Percentiles rank a stretch among this genome's conserved stretches.
Conservation (phyloP, 2,797 vertebrate genomes). For the Holocentrus rufus region DNA sequence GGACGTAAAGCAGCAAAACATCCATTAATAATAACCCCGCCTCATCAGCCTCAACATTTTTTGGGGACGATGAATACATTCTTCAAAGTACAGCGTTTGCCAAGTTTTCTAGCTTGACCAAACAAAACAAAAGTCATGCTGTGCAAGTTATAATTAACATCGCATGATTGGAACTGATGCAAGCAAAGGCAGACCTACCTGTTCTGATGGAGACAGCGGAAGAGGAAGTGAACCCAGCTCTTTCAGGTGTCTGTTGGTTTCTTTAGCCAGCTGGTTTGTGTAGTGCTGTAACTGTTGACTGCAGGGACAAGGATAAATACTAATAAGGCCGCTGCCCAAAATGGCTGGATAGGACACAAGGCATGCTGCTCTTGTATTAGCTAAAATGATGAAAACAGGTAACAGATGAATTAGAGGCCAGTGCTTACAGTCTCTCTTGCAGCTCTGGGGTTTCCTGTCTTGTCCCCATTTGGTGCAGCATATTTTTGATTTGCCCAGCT, state of each 20-base stretch:
- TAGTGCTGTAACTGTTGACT: slow-evolving; percentile 93
- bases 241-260: slow-evolving; percentile 92
- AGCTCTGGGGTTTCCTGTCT: slow-evolving; percentile 88
- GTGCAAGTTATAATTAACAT: too few species aligned
- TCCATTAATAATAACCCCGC: too few species aligned
- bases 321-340: neutral
- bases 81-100: too few species aligned
- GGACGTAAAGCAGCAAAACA: too few species aligned
- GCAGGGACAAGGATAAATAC: slow-evolving; percentile 24
- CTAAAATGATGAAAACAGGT: neutral
- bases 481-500: slow-evolving; percentile 92
- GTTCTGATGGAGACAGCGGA: slow-evolving; percentile 87
- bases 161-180: too few species aligned
- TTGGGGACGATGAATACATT: too few species aligned
- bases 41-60: too few species aligned
- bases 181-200: slow-evolving; percentile 77
- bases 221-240: slow-evolving; percentile 87
- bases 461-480: slow-evolving; percentile 90
- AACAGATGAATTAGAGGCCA: neutral
- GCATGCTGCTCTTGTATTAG: neutral
- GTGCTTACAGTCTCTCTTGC: slow-evolving; percentile 91
- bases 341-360: neutral
- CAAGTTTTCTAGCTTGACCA: too few species aligned
- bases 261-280: slow-evolving; percentile 92
- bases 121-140: too few species aligned